These are phyloP conservation scores for Halcyon badia DNA, from an alignment of 2,797 vertebrate species.

Conservation along the genomic window DNA sequence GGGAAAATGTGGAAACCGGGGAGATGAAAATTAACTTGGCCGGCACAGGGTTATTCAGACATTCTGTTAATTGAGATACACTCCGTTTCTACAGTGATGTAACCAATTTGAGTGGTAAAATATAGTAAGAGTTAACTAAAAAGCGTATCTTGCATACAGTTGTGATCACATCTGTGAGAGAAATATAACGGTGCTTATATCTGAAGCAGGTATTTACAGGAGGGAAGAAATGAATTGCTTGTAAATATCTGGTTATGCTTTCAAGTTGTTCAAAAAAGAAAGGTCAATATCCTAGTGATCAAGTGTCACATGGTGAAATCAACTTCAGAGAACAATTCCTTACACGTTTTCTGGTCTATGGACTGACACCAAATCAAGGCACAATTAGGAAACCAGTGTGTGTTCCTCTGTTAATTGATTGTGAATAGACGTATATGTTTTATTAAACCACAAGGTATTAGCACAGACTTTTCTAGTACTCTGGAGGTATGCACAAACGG, in stretches of 20 bases:
- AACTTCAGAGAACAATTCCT: slow-evolving; percentile 63
- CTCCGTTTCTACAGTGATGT: neutral
- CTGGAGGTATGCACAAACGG: neutral
- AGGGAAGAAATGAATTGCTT: neutral
- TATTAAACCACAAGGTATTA: slow-evolving; percentile 50
- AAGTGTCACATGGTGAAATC: neutral
- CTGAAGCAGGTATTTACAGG: neutral
- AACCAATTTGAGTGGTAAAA: neutral
- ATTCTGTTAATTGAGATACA: neutral
- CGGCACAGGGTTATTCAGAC: neutral
- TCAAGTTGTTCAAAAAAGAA: neutral
- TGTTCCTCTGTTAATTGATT: slow-evolving; percentile 71
- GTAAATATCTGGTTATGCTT: neutral
- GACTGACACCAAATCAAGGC: slow-evolving; percentile 76
- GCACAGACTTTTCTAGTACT: neutral
- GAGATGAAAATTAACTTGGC: slow-evolving; percentile 1
- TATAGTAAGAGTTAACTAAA: neutral
- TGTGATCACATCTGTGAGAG: neutral
- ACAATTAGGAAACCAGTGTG: slow-evolving; percentile 59
- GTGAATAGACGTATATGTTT: slow-evolving; percentile 71
- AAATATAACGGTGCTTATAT: neutral
- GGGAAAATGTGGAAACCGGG: neutral
- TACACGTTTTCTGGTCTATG: neutral
- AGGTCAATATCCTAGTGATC: neutral
- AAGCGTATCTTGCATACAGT: neutral